A percentile compares a stretch with the other conserved stretches of the same genome.
These are phyloP conservation scores for Agrotis ipsilon DNA, from an alignment of 2,888 invertebrate species.

Conservation along the genomic window DNA sequence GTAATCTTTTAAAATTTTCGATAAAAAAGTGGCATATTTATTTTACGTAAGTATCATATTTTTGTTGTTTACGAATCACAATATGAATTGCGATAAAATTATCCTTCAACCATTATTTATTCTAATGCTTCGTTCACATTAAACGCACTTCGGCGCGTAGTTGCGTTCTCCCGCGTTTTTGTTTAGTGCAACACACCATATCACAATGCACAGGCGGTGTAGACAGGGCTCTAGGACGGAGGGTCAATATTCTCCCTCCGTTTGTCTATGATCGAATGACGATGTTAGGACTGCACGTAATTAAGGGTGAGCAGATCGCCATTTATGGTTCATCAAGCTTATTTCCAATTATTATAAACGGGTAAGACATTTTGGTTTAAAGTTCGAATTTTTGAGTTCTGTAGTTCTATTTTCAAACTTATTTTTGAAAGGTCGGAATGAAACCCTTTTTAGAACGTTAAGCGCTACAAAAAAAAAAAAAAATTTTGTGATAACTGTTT, in stretches of 20 bases:
- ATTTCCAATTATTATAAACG: slow-evolving; percentile 27
- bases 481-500: background rate
- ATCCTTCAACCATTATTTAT: too few species aligned
- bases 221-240: slow-evolving; percentile 8
- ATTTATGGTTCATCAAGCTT: slow-evolving; percentile 28
- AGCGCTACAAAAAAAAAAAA: background rate
- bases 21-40: too few species aligned
- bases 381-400: background rate
- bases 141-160: too few species aligned
- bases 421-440: background rate
- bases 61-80: too few species aligned
- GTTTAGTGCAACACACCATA: slow-evolving; percentile 5
- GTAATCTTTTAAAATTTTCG: too few species aligned
- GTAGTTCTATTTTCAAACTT: background rate
- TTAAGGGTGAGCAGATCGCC: slow-evolving; percentile 31
- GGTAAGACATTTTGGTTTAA: background rate
- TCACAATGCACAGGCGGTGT: slow-evolving; percentile 8
- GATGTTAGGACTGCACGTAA: slow-evolving; percentile 32
- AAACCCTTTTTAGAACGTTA: background rate
- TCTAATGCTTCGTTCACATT: too few species aligned
- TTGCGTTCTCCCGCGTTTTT: slow-evolving; percentile 6
- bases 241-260: slow-evolving; percentile 38
- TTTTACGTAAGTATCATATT: too few species aligned
- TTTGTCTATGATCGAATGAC: slow-evolving; percentile 31
- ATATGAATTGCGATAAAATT: too few species aligned